Base-by-base conservation (phyloP, 2,113 vertebrate species). In the Rhegmatorhina hoffmannsi region DNA sequence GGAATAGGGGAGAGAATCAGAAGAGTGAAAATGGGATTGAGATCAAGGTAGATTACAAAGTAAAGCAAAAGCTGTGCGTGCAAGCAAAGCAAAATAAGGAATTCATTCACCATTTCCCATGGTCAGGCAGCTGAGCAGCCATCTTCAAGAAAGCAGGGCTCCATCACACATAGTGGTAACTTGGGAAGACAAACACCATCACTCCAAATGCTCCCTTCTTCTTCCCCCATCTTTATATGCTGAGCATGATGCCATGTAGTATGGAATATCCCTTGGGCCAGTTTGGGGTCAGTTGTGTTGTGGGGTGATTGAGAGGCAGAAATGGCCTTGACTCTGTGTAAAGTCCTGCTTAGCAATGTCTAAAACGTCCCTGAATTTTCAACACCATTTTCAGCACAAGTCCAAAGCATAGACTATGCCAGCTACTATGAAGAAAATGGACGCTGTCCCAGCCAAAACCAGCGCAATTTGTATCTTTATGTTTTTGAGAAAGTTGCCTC, bases 151-250 rank as follows among this genome's bases (percentile, higher is more conserved):
- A 36, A 43, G 21, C 13, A 68, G 24, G 3, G 12, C 31, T 80
- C 17, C 10, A 19, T 74, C 47, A 55, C 0, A 0, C 24, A 8
- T 24, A 29, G 24, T 8, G 2, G 15, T 68, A 26, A 55, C 28
- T 33, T 2, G 1, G 18, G 8, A 74, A 56, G 34, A 68, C 6
- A 62, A 68, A 49, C 6, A 34, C 4, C 6, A 2, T 33, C 21
- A 49, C 10, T 68, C 47, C 31, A 49, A 55, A 43, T 20, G 10
- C 4, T 62, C 10, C 21, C 47, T 60, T 14, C 12, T 74, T 62
- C 21, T 74, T 68, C 4, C 3, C 13, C 11, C 18, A 7, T 53
- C 7, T 91, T 62, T 56, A 33, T 25, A 20, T 12, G 9, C 9
- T 49, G 21, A 20, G 38, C 62, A 36, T 20, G 47, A 62, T 31